Evolutionary conservation across 1,140 invertebrate genomes (phyloP).

Genomic region (Drosophila neocordata): DNA sequence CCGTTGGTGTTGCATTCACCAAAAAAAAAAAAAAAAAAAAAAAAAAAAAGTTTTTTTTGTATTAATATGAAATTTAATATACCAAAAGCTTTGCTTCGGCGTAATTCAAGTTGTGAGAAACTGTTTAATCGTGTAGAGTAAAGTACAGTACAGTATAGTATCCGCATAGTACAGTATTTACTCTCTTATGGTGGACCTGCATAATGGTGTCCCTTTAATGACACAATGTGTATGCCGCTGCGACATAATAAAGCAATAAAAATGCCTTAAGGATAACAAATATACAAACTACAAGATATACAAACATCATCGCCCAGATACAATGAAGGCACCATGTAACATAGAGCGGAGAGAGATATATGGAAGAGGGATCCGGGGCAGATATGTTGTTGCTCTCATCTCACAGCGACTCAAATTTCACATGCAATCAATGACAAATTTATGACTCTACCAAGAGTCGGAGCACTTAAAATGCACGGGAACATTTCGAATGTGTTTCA

Average conservation of each 20-base stretch:
- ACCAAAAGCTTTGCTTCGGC: slow-evolving; percentile 8
- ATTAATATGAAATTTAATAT: slow-evolving; percentile 57
- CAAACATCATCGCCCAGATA: slow-evolving; percentile 32
- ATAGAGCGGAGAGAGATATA: not conserved
- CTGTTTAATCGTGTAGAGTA: not conserved
- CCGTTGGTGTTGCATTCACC: slow-evolving; percentile 29
- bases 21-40: slow-evolving; percentile 7
- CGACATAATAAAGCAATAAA: slow-evolving; percentile 79
- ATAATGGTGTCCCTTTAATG: slow-evolving; percentile 52
- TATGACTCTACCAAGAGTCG: slow-evolving; percentile 55
- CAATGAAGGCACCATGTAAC: not conserved
- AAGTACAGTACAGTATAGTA: no score
- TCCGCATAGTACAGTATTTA: slow-evolving; percentile 8
- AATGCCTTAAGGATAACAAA: slow-evolving; percentile 68
- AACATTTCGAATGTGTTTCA: slow-evolving; percentile 18
- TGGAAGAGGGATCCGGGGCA: slow-evolving; percentile 12
- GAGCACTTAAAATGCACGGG: slow-evolving; percentile 39
- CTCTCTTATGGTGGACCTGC: slow-evolving; percentile 30
- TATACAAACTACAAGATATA: slow-evolving; percentile 48
- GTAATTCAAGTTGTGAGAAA: slow-evolving; percentile 57
- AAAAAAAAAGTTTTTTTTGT: slow-evolving; percentile 3
- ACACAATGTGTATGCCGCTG: slow-evolving; percentile 48
- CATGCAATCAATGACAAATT: slow-evolving; percentile 81
- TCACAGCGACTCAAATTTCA: slow-evolving; percentile 64
- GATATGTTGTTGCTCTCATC: slow-evolving; percentile 23